phyloP scores from a whole-genome alignment of 2,888 invertebrate genomes.

The Tanytarsus gracilentus region DNA sequence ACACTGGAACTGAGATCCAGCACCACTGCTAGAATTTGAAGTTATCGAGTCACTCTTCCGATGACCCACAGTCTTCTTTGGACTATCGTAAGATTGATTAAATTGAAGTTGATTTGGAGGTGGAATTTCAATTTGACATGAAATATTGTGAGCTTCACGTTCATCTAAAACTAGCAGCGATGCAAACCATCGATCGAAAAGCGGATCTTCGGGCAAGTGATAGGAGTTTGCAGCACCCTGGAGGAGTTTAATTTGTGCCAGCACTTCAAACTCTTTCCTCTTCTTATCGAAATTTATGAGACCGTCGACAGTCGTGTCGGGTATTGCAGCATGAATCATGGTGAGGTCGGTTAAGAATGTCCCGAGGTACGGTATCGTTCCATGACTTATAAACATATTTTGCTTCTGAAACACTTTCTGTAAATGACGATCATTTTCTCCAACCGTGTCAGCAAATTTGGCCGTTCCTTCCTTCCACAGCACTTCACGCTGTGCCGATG shows the following conservation, averaged over 20 bases:
- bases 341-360: slow-evolving; percentile 97
- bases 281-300: slow-evolving; percentile 97
- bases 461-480: slow-evolving; percentile 96
- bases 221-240: slow-evolving; percentile 94
- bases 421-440: slow-evolving; percentile 78
- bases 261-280: slow-evolving; percentile 95
- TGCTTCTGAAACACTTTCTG: slow-evolving; percentile 76
- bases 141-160: slow-evolving; percentile 80
- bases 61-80: slow-evolving; percentile 49
- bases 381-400: slow-evolving; percentile 69
- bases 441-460: slow-evolving; percentile 87
- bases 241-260: slow-evolving; percentile 92
- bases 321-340: slow-evolving; percentile 96
- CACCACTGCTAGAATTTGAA: slow-evolving; percentile 73
- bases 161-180: slow-evolving; percentile 85
- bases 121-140: slow-evolving; percentile 78
- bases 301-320: slow-evolving; percentile 57
- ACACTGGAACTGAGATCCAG: slow-evolving; percentile 81
- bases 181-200: slow-evolving; percentile 94
- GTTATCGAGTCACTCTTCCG: slow-evolving; percentile 87
- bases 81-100: slow-evolving; percentile 5
- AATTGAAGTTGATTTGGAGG: slow-evolving; percentile 36
- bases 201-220: slow-evolving; percentile 71
- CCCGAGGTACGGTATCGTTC: slow-evolving; percentile 95
- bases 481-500: slow-evolving; percentile 86